These are phyloP conservation scores for Amphiprion percula DNA, from an alignment of 2,113 vertebrate species.

Conservation along the genomic window DNA sequence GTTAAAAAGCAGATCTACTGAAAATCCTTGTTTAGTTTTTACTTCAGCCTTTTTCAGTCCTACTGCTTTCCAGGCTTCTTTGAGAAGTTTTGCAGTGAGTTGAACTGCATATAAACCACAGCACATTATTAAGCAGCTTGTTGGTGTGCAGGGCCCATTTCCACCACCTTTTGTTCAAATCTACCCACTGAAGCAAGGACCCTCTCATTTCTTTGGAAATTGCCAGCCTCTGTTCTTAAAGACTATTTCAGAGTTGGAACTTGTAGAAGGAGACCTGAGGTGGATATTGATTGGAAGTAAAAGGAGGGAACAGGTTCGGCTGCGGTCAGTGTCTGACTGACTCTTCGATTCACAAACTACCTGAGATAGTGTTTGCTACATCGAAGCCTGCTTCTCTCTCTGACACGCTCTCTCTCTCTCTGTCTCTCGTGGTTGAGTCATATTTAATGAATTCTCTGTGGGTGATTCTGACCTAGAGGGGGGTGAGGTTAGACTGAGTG, in stretches of 20 bases:
- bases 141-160: slow-evolving; percentile 45
- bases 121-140: slow-evolving; percentile 24
- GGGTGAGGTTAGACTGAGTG: slow-evolving; percentile 57
- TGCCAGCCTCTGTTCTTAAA: slow-evolving; percentile 25
- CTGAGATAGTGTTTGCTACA: slow-evolving; percentile 7
- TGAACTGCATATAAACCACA: slow-evolving; percentile 46
- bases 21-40: not conserved
- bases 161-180: slow-evolving; percentile 56
- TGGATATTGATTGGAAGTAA: slow-evolving; percentile 49
- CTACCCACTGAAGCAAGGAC: slow-evolving; percentile 55
- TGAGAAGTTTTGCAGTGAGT: slow-evolving; percentile 2
- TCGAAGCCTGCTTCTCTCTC: slow-evolving; percentile 16
- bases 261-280: slow-evolving; percentile 46
- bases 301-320: slow-evolving; percentile 11
- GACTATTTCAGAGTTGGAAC: slow-evolving; percentile 50
- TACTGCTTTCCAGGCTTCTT: not conserved
- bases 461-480: slow-evolving; percentile 57
- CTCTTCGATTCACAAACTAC: slow-evolving; percentile 27
- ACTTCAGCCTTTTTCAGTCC: not conserved
- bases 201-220: slow-evolving; percentile 59
- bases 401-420: not conserved
- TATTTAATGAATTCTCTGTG: slow-evolving; percentile 66
- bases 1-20: not conserved
- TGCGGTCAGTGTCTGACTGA: slow-evolving; percentile 16
- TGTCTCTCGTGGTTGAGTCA: not conserved